These are phyloP conservation scores for Geopemphigus sp. DNA, from an alignment of 1,140 invertebrate genomes.

Conservation along the genomic window DNA sequence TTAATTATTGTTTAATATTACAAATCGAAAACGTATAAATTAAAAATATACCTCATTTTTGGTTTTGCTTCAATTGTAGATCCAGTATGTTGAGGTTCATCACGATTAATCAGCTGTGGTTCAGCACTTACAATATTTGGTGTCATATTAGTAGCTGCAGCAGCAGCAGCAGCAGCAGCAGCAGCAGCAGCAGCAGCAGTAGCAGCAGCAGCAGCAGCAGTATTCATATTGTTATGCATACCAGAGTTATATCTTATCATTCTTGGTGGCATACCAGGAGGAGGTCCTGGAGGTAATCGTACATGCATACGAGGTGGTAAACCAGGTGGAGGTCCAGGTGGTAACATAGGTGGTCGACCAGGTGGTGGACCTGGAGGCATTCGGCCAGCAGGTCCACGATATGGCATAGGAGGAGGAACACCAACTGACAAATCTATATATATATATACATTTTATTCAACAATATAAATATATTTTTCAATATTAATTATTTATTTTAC, in stretches of 20 bases:
- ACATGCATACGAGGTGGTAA: conserved; percentile 58
- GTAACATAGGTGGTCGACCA: conserved; percentile 60
- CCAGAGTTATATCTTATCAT: conserved; percentile 58
- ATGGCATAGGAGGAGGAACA: conserved; percentile 58
- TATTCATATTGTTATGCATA: conserved; percentile 59
- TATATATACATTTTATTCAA: not conserved
- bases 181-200: conserved; percentile 53
- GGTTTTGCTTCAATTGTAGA: conserved; percentile 90
- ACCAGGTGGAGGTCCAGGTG: conserved; percentile 61
- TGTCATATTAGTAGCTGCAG: conserved; percentile 56
- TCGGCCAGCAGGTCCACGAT: conserved; percentile 58
- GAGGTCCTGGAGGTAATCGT: conserved; percentile 64
- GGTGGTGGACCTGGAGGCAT: conserved; percentile 67
- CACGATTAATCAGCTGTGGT: conserved; percentile 73
- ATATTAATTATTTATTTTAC: conserved; percentile 45
- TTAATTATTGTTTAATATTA: not conserved
- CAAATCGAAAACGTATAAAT: not conserved
- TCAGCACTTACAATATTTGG: conserved; percentile 78
- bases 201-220: conserved; percentile 58
- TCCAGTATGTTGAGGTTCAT: conserved; percentile 60
- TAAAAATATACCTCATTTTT: conserved; percentile 67
- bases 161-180: conserved; percentile 52
- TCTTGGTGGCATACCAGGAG: conserved; percentile 63
- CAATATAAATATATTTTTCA: not conserved
- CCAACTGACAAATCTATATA: conserved; percentile 53